phyloP scores from a whole-genome alignment of 2,113 vertebrate species.

The Hystrix brachyura region DNA sequence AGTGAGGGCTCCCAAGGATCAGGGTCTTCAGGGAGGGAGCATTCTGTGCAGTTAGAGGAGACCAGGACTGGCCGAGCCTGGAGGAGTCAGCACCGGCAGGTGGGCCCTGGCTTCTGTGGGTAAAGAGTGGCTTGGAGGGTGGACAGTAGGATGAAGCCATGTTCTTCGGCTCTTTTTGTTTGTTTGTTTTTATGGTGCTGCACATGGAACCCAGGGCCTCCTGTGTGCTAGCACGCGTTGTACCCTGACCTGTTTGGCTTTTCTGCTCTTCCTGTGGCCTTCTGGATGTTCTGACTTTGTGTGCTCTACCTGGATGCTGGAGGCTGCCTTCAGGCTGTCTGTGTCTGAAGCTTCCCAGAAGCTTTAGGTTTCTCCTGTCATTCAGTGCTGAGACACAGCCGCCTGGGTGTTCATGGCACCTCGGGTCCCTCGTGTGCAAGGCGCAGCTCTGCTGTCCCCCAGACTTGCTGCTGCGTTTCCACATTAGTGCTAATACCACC shows the following conservation, averaged over 20 bases:
- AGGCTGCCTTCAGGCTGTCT: background rate
- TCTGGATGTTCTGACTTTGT: background rate
- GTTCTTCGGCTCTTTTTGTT: background rate
- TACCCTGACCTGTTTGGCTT: background rate
- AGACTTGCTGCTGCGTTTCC: background rate
- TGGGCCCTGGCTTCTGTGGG: background rate
- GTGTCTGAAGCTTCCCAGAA: background rate
- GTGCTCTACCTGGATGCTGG: background rate
- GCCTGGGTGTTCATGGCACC: background rate
- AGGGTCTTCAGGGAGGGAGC: background rate
- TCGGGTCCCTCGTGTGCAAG: background rate
- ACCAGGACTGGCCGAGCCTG: background rate
- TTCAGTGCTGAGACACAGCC: background rate
- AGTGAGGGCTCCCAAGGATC: background rate
- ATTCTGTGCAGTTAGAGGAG: background rate
- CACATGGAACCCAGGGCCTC: background rate
- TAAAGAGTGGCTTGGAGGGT: background rate
- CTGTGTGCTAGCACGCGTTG: background rate
- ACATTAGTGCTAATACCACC: background rate
- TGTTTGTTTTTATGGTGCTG: background rate
- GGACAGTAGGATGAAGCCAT: too few relatives aligned
- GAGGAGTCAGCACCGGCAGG: background rate
- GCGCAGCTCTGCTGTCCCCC: background rate
- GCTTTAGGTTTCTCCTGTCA: background rate
- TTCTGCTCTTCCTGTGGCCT: background rate